Evolutionary conservation across 1,140 invertebrate species (phyloP), one percentile per base, ranked within the genome.

Genomic region (Sycophaga agraensis): DNA sequence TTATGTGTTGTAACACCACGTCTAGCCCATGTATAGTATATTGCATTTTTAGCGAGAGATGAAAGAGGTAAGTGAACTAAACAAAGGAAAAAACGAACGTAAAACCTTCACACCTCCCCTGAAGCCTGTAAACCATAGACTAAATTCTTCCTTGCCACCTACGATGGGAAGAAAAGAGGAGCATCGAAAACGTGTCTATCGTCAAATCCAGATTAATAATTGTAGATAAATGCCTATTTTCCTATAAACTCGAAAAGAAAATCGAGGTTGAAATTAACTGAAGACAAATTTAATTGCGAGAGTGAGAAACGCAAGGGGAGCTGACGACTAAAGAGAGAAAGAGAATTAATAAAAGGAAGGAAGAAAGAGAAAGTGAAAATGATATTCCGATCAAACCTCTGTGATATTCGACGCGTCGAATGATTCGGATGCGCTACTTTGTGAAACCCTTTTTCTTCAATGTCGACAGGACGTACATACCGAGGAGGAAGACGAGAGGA

Each of bases 11-110:
- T 80, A 78, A 79, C 75, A 74, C 75, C 39, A n/a, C 26, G 45
- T 16, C 75, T 78, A 77, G 77, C 74, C 73, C 75, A 73, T 79
- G 77, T 78, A 79, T 79, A 80, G 78, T 75, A 69, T 77, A 78
- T 77, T 78, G 75, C 73, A 80, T 79, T 79, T 77, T 74, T n/a
- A 75, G 72, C 40, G 70, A 67, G 56, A 73, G 71, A 48, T 34
- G 12, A 48, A 35, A 57, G 34, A 46, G 24, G 9, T 21, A 12
- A 56, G 17, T 19, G 39, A 42, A 40, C 16, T 19, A 24, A 54
- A n/a, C 3, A 16, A 8, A 49, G 5, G 19, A 50, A 28, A 35
- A 55, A 14, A 7, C 35, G n/a, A 43, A 28, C 37, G 12, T 22
- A 24, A 42, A 22, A 54, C 37, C 16, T 28, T 22, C 17, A 37